A percentile compares a stretch with the other conserved stretches of the same genome.
phyloP scores from a whole-genome alignment of 2,797 vertebrate species.

The Tauraco hartlaubi region DNA sequence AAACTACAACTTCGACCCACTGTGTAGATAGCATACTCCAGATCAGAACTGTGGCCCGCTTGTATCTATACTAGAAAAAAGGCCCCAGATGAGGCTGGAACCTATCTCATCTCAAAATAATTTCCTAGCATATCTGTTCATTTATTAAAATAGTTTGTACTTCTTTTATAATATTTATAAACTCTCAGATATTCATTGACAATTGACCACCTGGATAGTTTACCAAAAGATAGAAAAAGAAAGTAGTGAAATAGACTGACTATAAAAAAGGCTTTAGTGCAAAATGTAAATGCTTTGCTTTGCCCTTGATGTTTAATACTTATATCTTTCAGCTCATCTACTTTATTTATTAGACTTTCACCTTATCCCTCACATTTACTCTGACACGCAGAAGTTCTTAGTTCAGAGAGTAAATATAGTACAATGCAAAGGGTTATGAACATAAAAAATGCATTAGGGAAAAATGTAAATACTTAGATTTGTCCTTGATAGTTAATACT shows the following conservation, averaged over 20 bases:
- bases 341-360: conserved; percentile 52
- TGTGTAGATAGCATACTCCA: neutral
- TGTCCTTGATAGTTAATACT: conserved; percentile 26
- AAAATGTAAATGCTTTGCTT: conserved; percentile 30
- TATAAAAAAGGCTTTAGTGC: neutral
- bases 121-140: neutral
- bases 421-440: conserved; percentile 23
- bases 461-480: conserved; percentile 34
- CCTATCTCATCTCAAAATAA: neutral
- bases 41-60: neutral
- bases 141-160: neutral
- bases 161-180: neutral
- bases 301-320: conserved; percentile 46
- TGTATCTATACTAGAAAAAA: neutral
- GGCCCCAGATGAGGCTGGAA: neutral
- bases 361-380: conserved; percentile 30
- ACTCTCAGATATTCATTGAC: neutral
- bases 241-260: neutral
- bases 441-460: conserved; percentile 51
- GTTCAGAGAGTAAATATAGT: conserved; percentile 49
- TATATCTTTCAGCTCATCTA: conserved; percentile 21
- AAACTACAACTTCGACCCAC: neutral
- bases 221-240: neutral
- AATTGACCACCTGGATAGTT: neutral
- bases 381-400: conserved; percentile 26